phyloP scores from a whole-genome alignment of 1,140 invertebrate species.

The Lordiphosa collinella region DNA sequence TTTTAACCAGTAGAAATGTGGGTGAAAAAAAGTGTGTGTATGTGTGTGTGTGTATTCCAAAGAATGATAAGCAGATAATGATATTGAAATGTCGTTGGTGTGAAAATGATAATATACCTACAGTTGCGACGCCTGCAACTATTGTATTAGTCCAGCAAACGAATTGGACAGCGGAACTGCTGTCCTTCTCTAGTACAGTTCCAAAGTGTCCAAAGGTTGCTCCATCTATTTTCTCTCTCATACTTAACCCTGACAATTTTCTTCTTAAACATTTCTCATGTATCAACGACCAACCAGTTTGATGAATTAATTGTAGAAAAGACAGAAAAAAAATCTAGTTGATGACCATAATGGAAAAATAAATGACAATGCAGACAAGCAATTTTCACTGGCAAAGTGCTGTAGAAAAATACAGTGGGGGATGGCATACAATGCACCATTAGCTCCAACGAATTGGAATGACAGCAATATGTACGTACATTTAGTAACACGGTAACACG shows the following conservation, averaged over 20 bases:
- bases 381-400: constrained; percentile 39
- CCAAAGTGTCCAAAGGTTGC: too few species aligned
- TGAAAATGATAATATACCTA: too few species aligned
- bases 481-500: constrained; percentile 67
- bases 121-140: too few species aligned
- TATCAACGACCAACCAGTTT: constrained; percentile 51
- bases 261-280: not conserved
- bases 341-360: constrained; percentile 61
- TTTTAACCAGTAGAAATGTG: not conserved
- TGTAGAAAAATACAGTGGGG: not conserved
- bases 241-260: constrained; percentile 11
- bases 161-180: too few species aligned
- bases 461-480: constrained; percentile 6
- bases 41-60: too few species aligned
- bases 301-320: constrained; percentile 40
- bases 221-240: not conserved
- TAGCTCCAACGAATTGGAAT: constrained; percentile 36
- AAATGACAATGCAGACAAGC: constrained; percentile 54
- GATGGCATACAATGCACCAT: constrained; percentile 6
- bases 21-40: not conserved
- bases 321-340: constrained; percentile 46
- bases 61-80: too few species aligned
- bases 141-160: too few species aligned
- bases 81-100: too few species aligned
- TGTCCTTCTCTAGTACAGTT: too few species aligned